Evolutionary conservation across 2,888 invertebrate genomes (phyloP), one percentile per base, ranked within the genome.

Genomic region (Meteorus colon): DNA sequence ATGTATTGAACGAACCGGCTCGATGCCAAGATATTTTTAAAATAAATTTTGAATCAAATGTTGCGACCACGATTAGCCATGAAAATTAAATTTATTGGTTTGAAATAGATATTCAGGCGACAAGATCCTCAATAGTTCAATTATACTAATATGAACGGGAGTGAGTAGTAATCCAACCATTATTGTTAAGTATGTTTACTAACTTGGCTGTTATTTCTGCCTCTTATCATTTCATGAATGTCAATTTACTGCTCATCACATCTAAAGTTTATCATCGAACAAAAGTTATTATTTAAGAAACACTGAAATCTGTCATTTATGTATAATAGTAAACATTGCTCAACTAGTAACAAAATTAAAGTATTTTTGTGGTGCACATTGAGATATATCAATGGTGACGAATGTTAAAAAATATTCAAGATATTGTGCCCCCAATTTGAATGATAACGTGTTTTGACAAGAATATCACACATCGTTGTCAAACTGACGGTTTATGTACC

Each of bases 1-100:
- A 19, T 71, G 66, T 70, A 63, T 45, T 59, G 55, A 37, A 60
- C 68, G 24, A 19, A 69, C 51, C 75, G 81, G 80, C 79, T 77
- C 76, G 77, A 70, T 82, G 82, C 82, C 82, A 82, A 81, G 71
- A 70, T 79, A 80, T 82, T 80, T 82, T 80, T 78, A 76, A 82
- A 81, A 81, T 78, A 76, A 78, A 72, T 80, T 77, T 76, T 45
- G 29, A 74, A 68, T 74, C 59, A 41, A 66, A 59, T n/a, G 67
- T 14, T 29, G 55, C 59, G 62, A 51, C 19, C 29, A 68, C 45
- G 59, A 27, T 69, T 41, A 37, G 72, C 41, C 2, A 55, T 31
- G 45, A 74, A 45, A 73, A 73, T 74, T 41, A 60, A n/a, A 63
- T 63, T 55, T 55, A 55, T 55, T 8, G 55, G 55, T 55, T n/a